Evolutionary conservation across 2,888 invertebrate genomes (phyloP).

Genomic region (Dorcus parallelipipedus): DNA sequence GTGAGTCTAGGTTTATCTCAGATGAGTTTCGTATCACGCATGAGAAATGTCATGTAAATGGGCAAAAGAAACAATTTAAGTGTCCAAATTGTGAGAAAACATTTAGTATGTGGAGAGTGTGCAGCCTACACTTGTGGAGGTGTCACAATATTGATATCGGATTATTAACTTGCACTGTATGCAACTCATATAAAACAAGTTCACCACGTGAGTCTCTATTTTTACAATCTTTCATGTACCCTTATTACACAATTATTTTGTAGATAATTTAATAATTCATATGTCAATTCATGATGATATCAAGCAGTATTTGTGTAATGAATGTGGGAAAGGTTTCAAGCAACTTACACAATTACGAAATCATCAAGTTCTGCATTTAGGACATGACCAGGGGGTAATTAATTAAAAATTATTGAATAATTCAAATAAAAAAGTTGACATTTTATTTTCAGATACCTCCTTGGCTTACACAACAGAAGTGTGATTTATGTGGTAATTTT

Average conservation of each 20-base stretch:
- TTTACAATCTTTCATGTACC: neutral
- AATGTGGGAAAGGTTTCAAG: conserved; percentile 61
- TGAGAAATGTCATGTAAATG: conserved; percentile 52
- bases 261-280: conserved; percentile 60
- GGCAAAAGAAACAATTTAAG: conserved; percentile 48
- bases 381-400: conserved; percentile 33
- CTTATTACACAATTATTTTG: conserved; percentile 13
- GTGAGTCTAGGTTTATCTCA: conserved; percentile 54
- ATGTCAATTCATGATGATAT: conserved; percentile 59
- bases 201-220: conserved; percentile 44
- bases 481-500: conserved; percentile 64
- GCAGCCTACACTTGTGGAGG: conserved; percentile 68
- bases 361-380: conserved; percentile 55
- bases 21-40: conserved; percentile 50
- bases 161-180: conserved; percentile 57
- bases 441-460: conserved; percentile 1
- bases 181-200: conserved; percentile 55
- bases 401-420: conserved; percentile 1
- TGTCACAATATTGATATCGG: conserved; percentile 61
- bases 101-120: conserved; percentile 62
- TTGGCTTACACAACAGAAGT: conserved; percentile 54
- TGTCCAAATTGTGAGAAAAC: conserved; percentile 54
- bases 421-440: neutral
- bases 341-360: conserved; percentile 60
- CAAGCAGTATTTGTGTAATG: conserved; percentile 51